A percentile compares a stretch with the other conserved stretches of the same genome.
phyloP scores from a whole-genome alignment of 2,113 vertebrate genomes.

The Azemiops feae region DNA sequence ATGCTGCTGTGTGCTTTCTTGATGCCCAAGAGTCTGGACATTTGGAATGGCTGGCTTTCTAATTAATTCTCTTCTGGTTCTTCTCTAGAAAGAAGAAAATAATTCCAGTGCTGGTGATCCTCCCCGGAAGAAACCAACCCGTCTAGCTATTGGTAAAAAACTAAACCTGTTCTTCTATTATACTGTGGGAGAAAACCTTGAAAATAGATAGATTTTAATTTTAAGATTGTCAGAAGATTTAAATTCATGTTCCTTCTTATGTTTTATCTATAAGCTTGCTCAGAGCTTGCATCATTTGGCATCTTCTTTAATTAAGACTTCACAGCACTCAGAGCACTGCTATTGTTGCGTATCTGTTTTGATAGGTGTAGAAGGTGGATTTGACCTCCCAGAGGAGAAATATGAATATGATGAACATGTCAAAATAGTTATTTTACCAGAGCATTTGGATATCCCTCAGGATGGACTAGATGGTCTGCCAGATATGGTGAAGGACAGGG shows the following conservation, averaged over 20 bases:
- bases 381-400: constrained; percentile 88
- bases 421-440: constrained; percentile 94
- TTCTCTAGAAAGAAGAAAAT: constrained; percentile 79
- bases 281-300: neutral
- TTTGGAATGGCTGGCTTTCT: neutral
- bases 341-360: neutral
- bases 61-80: constrained; percentile 5
- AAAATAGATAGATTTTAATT: neutral
- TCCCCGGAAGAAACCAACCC: constrained; percentile 96
- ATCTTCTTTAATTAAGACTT: neutral
- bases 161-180: neutral
- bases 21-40: neutral
- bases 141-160: constrained; percentile 90
- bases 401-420: constrained; percentile 92
- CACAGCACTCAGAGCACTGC: neutral
- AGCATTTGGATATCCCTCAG: constrained; percentile 88
- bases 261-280: neutral
- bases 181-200: neutral
- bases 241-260: neutral
- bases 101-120: constrained; percentile 88
- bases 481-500: constrained; percentile 91
- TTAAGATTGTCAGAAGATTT: neutral
- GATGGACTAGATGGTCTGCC: constrained; percentile 85
- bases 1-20: neutral
- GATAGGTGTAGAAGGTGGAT: constrained; percentile 93